Base-by-base conservation (phyloP, 2,797 vertebrate genomes). In the Pterois miles region DNA sequence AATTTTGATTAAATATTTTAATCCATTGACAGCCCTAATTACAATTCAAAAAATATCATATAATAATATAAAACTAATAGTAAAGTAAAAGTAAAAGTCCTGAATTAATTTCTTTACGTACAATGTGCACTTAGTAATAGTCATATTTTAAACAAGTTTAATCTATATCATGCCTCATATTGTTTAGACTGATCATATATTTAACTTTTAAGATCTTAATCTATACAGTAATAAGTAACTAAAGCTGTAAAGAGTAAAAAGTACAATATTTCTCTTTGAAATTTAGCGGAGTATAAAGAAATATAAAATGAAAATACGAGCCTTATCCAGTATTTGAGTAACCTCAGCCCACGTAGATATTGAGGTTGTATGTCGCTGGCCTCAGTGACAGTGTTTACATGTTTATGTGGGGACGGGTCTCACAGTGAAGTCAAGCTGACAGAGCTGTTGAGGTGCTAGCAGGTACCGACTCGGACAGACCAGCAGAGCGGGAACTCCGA, bases 381-480 rank as follows among this genome's bases (percentile, higher is more conserved):
- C n/a, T 50, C 10, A 50, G n/a, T 50, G 46, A 50, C 46, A 50
- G 20, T 50, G 46, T 50, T 50, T 50, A 50, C 46, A 50, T 22
- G 46, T 0, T 10, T 48, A 4, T 50, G 46, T 50, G 2, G 20
- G 46, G n/a, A 6, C n/a, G 20, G 9, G 2, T n/a, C 25, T 69
- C 36, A 50, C 46, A 65, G 74, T 62, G 29, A 62, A 78, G 78
- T 76, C 57, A 71, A 52, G 82, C 67, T 70, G 72, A 70, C 56
- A 63, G 75, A 71, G 66, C 67, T 54, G 82, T 65, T 65, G 68
- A 87, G 46, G 68, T 52, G 79, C 84, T 60, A 50, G 81, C 74
- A 64, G 52, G 5, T 71, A n/a, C 62, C 60, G 62, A 53, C 72
- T 80, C 69, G 82, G 82, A 87, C 71, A 78, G 78, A 60, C 31